Evolutionary conservation across 2,888 invertebrate genomes (phyloP), one percentile per base, ranked within the genome.

Genomic region (Silvanus unidentatus): DNA sequence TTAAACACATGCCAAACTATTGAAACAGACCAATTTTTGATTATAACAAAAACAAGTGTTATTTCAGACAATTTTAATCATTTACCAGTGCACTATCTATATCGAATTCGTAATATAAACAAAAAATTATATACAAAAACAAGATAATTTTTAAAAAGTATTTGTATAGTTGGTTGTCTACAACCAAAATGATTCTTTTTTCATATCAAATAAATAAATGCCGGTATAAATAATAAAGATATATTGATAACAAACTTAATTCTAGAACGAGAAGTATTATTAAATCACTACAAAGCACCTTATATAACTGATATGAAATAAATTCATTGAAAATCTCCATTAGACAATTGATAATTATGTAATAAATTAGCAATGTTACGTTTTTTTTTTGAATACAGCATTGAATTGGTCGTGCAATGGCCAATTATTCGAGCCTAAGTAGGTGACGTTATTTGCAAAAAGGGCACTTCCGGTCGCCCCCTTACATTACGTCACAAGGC

Each of bases 401-500:
- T 16, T 10, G 16, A 12, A 37, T 14, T 37, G 12, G 9, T 12
- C 10, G 4, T 15, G 3, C 37, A 14, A 37, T 16, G 6, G 10
- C 2, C 6, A 10, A 37, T 11, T 3, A 10, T 14, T 14, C 12
- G 16, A n/a, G 10, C 9, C 14, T 9, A 15, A 15, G 4, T 37
- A 12, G 8, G 37, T 37, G 37, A 37, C 37, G 37, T 12, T 11
- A 13, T 37, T 37, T 13, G 37, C 15, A 37, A 37, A 37, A 32
- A 16, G 37, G 37, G 14, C 37, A 50, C 53, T 59, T 65, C 64
- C 65, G 63, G 63, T 65, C 66, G 66, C 65, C 65, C 64, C 65
- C 65, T 64, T 62, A 57, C 63, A 63, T 37, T 37, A 64, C 66
- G 67, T 68, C 67, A 68, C 63, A 65, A 65, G 65, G 64, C 62